phyloP scores from a whole-genome alignment of 2,797 vertebrate species.

The Oryzias sinensis region DNA sequence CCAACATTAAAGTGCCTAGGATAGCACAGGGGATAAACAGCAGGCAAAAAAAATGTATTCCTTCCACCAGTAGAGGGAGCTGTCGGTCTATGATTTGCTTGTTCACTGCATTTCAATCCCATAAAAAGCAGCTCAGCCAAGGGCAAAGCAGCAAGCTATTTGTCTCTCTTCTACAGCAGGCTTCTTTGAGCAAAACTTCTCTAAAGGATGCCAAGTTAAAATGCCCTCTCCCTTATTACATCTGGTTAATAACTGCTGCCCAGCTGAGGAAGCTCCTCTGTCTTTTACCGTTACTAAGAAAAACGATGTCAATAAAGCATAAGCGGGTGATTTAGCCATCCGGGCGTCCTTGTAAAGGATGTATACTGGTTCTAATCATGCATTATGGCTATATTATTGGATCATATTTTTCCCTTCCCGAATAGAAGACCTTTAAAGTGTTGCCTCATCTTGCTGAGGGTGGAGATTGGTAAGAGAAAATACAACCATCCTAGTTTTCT shows the following conservation, averaged over 20 bases:
- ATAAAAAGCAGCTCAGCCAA: slow-evolving; percentile 28
- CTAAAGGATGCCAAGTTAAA: slow-evolving; percentile 51
- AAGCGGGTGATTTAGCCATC: slow-evolving; percentile 43
- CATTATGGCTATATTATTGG: slow-evolving; percentile 62
- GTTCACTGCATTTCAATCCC: slow-evolving; percentile 7
- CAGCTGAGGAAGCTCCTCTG: slow-evolving; percentile 52
- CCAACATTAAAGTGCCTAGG: too few relatives aligned
- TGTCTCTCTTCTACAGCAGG: slow-evolving; percentile 10
- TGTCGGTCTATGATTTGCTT: slow-evolving; percentile 49
- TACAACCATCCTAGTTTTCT: slow-evolving; percentile 12
- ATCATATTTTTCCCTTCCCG: slow-evolving; percentile 50
- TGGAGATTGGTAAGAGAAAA: slow-evolving; percentile 16
- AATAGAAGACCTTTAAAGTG: slow-evolving; percentile 28
- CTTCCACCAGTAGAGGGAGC: slow-evolving; percentile 57
- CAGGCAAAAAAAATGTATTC: neutral
- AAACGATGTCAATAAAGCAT: slow-evolving; percentile 64
- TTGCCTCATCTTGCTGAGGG: slow-evolving; percentile 14
- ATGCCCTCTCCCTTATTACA: slow-evolving; percentile 27
- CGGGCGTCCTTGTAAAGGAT: slow-evolving; percentile 57
- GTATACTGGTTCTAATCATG: slow-evolving; percentile 57
- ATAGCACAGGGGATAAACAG: too few relatives aligned
- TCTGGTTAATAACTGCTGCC: slow-evolving; percentile 61
- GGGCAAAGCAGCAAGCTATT: slow-evolving; percentile 28
- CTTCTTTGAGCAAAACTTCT: slow-evolving; percentile 46
- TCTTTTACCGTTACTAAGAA: slow-evolving; percentile 59